Conservation (phyloP, 2,888 invertebrate species). For the Odontocerum albicorne region DNA sequence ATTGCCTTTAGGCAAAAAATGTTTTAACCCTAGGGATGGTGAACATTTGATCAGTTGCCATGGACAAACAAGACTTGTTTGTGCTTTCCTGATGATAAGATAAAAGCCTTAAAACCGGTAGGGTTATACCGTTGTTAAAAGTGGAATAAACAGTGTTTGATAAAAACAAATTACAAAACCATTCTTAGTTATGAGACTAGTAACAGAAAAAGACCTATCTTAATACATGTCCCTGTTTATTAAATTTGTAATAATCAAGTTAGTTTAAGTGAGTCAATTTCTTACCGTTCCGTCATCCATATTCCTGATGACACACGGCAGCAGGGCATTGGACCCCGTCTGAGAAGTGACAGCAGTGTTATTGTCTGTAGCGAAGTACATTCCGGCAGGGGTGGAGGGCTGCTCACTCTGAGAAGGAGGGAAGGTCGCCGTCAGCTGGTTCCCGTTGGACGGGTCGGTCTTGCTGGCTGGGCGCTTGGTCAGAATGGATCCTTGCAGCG, state of each 20-base stretch:
- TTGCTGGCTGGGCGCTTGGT: conserved; percentile 24
- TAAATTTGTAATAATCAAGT: too few species aligned
- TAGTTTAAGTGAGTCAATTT: background rate
- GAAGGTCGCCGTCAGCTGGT: conserved; percentile 28
- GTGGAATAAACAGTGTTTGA: too few species aligned
- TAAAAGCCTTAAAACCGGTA: too few species aligned
- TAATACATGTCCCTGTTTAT: background rate
- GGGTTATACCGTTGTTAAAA: too few species aligned
- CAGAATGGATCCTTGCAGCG: conserved; percentile 28
- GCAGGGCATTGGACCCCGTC: conserved; percentile 62
- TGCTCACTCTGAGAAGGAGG: conserved; percentile 17
- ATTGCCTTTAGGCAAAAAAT: too few species aligned
- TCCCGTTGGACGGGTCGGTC: conserved; percentile 24
- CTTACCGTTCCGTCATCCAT: conserved; percentile 67
- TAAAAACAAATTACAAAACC: too few species aligned
- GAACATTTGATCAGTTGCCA: too few species aligned
- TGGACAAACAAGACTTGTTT: too few species aligned
- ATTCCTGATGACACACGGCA: conserved; percentile 65
- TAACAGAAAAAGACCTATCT: too few species aligned
- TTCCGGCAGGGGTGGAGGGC: conserved; percentile 36
- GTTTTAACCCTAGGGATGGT: too few species aligned
- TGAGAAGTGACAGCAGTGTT: conserved; percentile 62
- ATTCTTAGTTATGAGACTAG: too few species aligned
- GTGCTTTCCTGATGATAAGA: too few species aligned
- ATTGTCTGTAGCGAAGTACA: conserved; percentile 64